Evolutionary conservation across 2,113 vertebrate species (phyloP), one percentile per base, ranked within the genome.

Genomic region (Paralichthys olivaceus): DNA sequence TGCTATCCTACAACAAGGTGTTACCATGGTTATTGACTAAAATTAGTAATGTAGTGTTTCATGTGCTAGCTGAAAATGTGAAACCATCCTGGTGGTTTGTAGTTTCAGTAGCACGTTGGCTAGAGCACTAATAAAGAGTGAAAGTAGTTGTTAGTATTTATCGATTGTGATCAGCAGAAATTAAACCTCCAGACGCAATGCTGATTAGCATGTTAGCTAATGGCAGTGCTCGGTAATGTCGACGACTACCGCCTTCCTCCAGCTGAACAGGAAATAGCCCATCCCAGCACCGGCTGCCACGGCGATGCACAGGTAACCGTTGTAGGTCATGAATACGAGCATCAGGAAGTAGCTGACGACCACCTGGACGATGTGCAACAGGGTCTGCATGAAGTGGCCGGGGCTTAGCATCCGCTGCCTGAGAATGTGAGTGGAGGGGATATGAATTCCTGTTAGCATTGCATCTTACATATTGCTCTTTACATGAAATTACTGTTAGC

Each of bases 281-380:
- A 91, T 95, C 17, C 98, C 98, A 0, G 97, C 97, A 0, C 98
- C 98, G 0, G 93, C 89, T 0, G 97, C 97, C 84, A 98, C 96
- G 0, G 98, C 97, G 3, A 99, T 98, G 93, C 98, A 99, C 19
- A 99, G 95, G 94, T 96, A 99, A 2, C 95, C 98, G 0, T 99
- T 99, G 95, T 99, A 99, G 4, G 97, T 98, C 98, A 99, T 99
- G 93, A 99, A 99, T 92, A 99, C 92, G 34, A 99, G 95, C 98
- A 99, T 99, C 67, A 99, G 95, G 85, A 99, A 95, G 90, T 99
- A 99, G 92, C 97, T 98, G 92, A 98, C 91, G 68, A 98, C 96
- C 29, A 99, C 98, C 49, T 99, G 98, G 78, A 99, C 67, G 83
- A 99, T 77, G 81, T 99, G 98, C 51, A 99, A 93, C 12, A 96